These are phyloP conservation scores for Fratercula arctica DNA, from an alignment of 2,797 vertebrate genomes.

Conservation along the genomic window DNA sequence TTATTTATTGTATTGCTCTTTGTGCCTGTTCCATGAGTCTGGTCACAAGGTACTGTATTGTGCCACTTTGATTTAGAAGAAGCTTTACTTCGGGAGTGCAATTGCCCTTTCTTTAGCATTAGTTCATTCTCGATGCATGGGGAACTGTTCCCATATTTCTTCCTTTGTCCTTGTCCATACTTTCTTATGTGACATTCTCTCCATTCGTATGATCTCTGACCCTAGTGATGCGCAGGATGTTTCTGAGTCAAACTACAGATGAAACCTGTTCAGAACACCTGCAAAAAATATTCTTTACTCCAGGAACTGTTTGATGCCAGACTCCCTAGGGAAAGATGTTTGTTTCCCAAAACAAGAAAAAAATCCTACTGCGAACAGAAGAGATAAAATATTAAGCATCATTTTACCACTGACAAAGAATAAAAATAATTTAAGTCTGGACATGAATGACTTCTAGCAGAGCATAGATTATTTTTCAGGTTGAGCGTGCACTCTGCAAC, in stretches of 20 bases:
- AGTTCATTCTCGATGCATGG: neutral
- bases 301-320: constrained; percentile 24
- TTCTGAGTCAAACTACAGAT: constrained; percentile 39
- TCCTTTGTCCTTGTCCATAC: constrained; percentile 14
- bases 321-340: neutral
- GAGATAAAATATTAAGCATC: constrained; percentile 42
- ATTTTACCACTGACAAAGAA: constrained; percentile 12
- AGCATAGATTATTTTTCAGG: constrained; percentile 22
- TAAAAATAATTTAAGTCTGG: constrained; percentile 19
- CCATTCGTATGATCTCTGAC: constrained; percentile 1
- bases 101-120: constrained; percentile 39
- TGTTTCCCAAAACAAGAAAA: constrained; percentile 17
- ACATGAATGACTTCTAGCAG: constrained; percentile 21
- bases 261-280: constrained; percentile 1
- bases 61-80: constrained; percentile 33
- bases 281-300: constrained; percentile 11
- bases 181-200: constrained; percentile 18
- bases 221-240: neutral
- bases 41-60: neutral
- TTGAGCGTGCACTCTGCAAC: constrained; percentile 29
- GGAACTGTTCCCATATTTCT: neutral
- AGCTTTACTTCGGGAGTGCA: constrained; percentile 6
- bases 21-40: neutral
- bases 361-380: neutral
- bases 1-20: constrained; percentile 37